Percentiles rank a stretch among this genome's conserved stretches.
Evolutionary conservation across 2,797 vertebrate species (phyloP).

Genomic region (Sorex maritimensis): DNA sequence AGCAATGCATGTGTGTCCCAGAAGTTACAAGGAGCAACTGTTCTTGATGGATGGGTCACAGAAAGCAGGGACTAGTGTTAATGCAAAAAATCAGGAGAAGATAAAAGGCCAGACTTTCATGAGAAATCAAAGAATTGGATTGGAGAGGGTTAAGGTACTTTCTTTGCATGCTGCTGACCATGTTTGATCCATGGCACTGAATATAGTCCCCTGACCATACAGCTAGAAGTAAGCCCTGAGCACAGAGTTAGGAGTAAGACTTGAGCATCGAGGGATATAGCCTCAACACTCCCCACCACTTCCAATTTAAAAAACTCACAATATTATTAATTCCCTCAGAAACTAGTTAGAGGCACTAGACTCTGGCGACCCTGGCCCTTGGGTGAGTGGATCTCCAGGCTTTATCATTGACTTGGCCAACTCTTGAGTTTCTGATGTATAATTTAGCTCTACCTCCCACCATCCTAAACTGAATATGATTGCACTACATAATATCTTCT

Average conservation of each 20-base stretch:
- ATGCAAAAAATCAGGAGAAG: neutral
- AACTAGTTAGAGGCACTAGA: neutral
- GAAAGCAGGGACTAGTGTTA: neutral
- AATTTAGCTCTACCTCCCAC: neutral
- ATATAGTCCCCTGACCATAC: too few species aligned
- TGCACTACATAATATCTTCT: neutral
- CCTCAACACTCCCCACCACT: too few species aligned
- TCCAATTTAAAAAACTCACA: too few species aligned
- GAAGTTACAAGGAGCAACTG: neutral
- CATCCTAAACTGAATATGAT: neutral
- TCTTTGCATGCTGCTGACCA: too few species aligned
- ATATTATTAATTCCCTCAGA: too few species aligned
- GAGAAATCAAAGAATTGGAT: neutral
- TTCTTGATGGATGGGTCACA: neutral
- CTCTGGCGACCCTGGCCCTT: neutral
- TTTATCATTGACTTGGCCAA: neutral
- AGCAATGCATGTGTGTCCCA: neutral
- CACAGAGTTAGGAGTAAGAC: too few species aligned
- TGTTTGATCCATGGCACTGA: too few species aligned
- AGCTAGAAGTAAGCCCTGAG: too few species aligned
- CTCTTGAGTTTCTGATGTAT: neutral
- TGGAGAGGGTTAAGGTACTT: too few species aligned
- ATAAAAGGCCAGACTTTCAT: neutral
- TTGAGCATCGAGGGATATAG: too few species aligned
- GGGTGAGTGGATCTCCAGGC: fast-evolving